A percentile compares a stretch with the other conserved stretches of the same genome.
Conservation (phyloP, 2,888 invertebrate species). For the Drosophila putrida region DNA sequence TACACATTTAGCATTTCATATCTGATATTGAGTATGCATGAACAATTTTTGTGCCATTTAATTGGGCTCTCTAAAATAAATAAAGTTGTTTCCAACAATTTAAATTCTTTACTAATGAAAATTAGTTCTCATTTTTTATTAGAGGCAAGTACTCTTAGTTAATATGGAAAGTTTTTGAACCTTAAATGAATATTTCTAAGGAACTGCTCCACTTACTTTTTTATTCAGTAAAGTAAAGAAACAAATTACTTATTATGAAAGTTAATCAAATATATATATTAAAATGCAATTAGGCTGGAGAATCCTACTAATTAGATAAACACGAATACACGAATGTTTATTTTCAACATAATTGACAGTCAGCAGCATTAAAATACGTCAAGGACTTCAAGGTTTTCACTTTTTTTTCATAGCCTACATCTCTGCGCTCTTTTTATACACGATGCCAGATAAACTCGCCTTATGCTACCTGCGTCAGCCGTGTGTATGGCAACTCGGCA, state of each 20-base stretch:
- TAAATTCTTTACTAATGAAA: neutral
- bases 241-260: neutral
- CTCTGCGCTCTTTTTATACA: conserved; percentile 7
- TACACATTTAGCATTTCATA: conserved; percentile 1
- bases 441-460: no score
- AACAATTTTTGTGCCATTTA: neutral
- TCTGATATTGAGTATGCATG: neutral
- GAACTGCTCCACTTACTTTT: neutral
- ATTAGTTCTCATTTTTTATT: neutral
- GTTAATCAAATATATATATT: neutral
- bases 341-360: neutral
- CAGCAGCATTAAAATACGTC: conserved; percentile 12
- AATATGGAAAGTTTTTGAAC: no score
- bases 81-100: neutral
- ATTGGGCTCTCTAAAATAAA: neutral
- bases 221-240: neutral
- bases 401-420: conserved; percentile 31
- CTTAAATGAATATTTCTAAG: no score
- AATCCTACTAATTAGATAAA: conserved; percentile 8
- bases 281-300: neutral
- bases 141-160: no score
- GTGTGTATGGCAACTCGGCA: conserved; percentile 5
- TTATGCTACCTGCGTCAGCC: conserved; percentile 25
- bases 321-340: neutral
- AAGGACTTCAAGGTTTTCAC: conserved; percentile 27